phyloP scores from a whole-genome alignment of 1,140 invertebrate species.

The Steinernema feltiae region DNA sequence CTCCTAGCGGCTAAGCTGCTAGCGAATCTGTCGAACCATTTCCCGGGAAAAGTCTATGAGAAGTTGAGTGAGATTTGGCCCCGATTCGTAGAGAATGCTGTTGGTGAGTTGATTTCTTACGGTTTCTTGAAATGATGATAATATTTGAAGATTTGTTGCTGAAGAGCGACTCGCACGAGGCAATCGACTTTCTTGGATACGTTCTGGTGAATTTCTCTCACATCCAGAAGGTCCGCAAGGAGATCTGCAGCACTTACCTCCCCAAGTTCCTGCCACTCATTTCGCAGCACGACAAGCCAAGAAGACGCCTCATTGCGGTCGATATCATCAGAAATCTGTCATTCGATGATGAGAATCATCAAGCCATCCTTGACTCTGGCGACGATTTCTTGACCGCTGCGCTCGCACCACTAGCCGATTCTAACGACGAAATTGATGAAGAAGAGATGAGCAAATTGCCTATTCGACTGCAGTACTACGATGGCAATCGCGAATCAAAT shows the following conservation, averaged over 20 bases:
- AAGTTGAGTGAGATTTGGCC: conserved; percentile 18
- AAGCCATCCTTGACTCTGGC: conserved; percentile 21
- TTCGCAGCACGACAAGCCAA: conserved; percentile 12
- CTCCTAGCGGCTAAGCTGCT: conserved; percentile 24
- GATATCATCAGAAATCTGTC: conserved; percentile 30
- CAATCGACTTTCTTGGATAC: conserved; percentile 18
- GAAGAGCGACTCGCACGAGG: conserved; percentile 11
- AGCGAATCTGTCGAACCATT: conserved; percentile 27
- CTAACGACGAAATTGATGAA: conserved; percentile 28
- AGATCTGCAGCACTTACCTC: neutral
- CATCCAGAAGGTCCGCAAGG: conserved; percentile 12
- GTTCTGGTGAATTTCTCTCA: conserved; percentile 26
- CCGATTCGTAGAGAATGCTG: conserved; percentile 12
- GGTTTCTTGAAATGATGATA: neutral
- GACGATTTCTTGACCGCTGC: conserved; percentile 29
- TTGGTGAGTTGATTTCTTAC: conserved; percentile 16
- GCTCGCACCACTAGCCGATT: conserved; percentile 27
- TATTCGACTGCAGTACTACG: conserved; percentile 38
- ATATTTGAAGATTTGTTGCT: conserved; percentile 8
- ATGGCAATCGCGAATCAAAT: conserved; percentile 21
- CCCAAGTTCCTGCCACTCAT: neutral
- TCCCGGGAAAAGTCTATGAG: conserved; percentile 26
- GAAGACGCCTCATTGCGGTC: conserved; percentile 19
- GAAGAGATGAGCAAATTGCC: conserved; percentile 33
- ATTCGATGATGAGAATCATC: conserved; percentile 32